Evolutionary conservation across 30 jellyfish, hydroid and myxozoan genomes (phyloP).

Genomic region (Turritopsis rubra): DNA sequence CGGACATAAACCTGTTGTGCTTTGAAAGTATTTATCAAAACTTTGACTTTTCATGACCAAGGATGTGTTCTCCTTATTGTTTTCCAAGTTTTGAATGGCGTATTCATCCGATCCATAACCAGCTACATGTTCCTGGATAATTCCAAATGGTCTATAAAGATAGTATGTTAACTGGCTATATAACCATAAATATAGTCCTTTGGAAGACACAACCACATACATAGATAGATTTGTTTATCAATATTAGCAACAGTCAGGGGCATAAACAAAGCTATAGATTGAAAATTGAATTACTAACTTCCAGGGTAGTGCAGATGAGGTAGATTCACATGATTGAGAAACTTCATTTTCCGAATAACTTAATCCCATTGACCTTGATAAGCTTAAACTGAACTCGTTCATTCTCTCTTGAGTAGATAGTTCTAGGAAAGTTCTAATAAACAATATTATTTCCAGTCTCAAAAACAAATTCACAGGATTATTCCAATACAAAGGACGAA

Average conservation of each 20-base stretch:
- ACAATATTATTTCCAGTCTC: not conserved
- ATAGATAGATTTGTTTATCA: not conserved
- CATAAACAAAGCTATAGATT: not conserved
- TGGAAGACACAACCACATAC: not conserved
- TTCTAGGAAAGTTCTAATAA: not conserved
- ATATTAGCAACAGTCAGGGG: not conserved
- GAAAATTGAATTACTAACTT: not conserved
- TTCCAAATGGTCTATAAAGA: not conserved
- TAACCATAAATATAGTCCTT: not conserved
- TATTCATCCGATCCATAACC: constrained; percentile 10
- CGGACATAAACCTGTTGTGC: not conserved
- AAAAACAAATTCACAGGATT: not conserved
- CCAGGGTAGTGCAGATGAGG: not conserved
- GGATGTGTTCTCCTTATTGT: not conserved
- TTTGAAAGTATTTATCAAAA: not conserved
- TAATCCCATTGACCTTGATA: constrained; percentile 1
- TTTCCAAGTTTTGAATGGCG: not conserved
- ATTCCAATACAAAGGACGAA: not conserved
- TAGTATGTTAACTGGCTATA: not conserved
- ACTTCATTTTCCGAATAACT: not conserved
- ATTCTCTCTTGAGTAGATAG: not conserved
- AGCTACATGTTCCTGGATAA: not conserved
- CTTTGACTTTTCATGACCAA: not conserved
- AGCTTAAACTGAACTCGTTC: constrained; percentile 7
- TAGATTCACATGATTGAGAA: not conserved